A percentile compares a stretch with the other conserved stretches of the same genome.
Evolutionary conservation across 2,797 vertebrate species (phyloP).

Genomic region (Enteromius radiatus): DNA sequence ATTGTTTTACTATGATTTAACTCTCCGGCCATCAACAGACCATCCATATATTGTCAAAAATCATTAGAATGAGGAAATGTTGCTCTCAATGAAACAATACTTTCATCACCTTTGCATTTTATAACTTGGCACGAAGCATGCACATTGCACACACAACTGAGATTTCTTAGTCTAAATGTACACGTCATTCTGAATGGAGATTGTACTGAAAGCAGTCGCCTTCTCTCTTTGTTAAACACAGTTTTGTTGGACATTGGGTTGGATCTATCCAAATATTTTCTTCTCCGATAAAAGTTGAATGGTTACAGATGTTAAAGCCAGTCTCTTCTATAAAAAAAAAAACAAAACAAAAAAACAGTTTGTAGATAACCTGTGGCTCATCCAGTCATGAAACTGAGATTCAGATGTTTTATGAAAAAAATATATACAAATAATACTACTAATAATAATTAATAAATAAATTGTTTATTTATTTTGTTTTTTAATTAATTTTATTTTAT

Average conservation of each 20-base stretch:
- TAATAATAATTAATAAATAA: no score
- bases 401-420: neutral
- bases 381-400: neutral
- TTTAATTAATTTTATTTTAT: no score
- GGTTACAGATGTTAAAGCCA: conserved; percentile 8
- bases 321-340: neutral
- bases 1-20: conserved; percentile 98
- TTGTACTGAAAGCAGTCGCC: conserved; percentile 26
- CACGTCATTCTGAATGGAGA: conserved; percentile 28
- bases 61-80: conserved; percentile 46
- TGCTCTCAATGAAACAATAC: neutral
- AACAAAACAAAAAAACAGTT: neutral
- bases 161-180: conserved; percentile 30
- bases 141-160: conserved; percentile 8
- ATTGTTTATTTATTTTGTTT: no score
- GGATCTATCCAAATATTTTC: neutral
- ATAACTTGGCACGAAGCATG: conserved; percentile 40
- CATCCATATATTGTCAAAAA: conserved; percentile 95
- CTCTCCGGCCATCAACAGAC: conserved; percentile 89
- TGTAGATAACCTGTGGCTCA: neutral
- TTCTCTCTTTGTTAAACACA: conserved; percentile 35
- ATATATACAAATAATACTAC: no score
- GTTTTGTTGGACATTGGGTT: conserved; percentile 9
- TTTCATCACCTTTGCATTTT: conserved; percentile 32
- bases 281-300: neutral